Base-by-base conservation (phyloP, 2,797 vertebrate genomes). In the Poecilia picta region DNA sequence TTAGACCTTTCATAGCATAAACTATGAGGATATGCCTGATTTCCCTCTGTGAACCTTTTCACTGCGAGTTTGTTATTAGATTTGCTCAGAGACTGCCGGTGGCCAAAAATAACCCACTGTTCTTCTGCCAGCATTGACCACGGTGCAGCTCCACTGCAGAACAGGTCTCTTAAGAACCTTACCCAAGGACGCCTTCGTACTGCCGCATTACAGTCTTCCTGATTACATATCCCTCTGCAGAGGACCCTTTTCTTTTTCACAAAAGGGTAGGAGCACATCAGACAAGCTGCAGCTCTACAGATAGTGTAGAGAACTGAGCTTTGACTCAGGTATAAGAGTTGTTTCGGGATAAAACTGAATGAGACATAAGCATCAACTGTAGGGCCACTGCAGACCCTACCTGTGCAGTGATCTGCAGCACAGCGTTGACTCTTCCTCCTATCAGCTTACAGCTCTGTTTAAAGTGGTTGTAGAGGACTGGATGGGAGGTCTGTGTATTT, bases 31-130 rank as follows among this genome's bases (percentile, higher is more conserved):
- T 76, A 57, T 49, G 20, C 39, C 53, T 73, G 39, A 33, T 68
- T 66, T 80, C 49, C 23, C 46, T 75, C 28, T 12, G 3, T 23
- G 8, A 47, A 36, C 20, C 45, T 39, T 74, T 73, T 62, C 41
- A 66, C 46, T 45, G 45, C 10, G 45, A 76, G 10, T 18, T 39
- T 41, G 46, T 47, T 64, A 79, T 85, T 55, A 53, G 23, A 74
- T 89, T 84, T 83, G 75, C 87, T 81, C 76, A 80, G 73, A 83
- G 77, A 84, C 78, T 72, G 74, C 46, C 46, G 75, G 74, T 77
- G 83, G 81, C 73, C 64, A 86, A 84, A 88, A 88, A 89, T 83
- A 92, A 80, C 75, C 59, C 55, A 53, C 64, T 87, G 74, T 25
- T 68, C 79, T 64, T 57, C 31, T 85, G 76, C 79, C 75, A 49